phyloP scores from a whole-genome alignment of 2,113 vertebrate genomes.

The Heterotilapia buettikoferi region DNA sequence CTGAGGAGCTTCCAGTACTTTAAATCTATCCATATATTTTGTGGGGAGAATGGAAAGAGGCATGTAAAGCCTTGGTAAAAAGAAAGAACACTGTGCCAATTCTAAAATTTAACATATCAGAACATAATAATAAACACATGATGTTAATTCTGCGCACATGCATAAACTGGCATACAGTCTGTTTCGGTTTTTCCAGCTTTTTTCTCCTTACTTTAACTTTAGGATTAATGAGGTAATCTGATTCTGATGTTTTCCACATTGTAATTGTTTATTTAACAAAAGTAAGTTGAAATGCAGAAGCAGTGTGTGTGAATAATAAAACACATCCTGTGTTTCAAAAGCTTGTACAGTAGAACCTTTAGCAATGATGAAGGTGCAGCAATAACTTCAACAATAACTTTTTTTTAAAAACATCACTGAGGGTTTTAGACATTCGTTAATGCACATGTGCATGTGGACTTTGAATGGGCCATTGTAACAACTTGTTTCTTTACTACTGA shows the following conservation, averaged over 20 bases:
- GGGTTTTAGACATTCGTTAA: not conserved
- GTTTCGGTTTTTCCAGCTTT: fast-evolving
- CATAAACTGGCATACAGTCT: not conserved
- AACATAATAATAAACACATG: not conserved
- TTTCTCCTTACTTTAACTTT: not conserved
- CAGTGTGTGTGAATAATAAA: not conserved
- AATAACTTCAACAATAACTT: not conserved
- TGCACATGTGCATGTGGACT: not conserved
- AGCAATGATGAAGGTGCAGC: not conserved
- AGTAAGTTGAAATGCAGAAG: not conserved
- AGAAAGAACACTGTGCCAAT: not conserved
- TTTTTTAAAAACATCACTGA: no score
- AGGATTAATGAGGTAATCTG: not conserved
- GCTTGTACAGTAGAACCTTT: fast-evolving
- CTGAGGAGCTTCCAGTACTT: not conserved
- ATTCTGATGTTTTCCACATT: not conserved
- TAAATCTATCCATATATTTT: not conserved
- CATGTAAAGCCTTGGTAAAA: not conserved
- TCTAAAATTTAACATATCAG: not conserved
- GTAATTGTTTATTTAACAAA: not conserved
- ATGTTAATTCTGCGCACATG: not conserved
- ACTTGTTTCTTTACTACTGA: no score
- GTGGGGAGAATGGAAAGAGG: not conserved
- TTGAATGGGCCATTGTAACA: not conserved
- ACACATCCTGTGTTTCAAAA: not conserved